Percentiles rank a stretch among this genome's conserved stretches.
Conservation (phyloP, 92 coral and sea anemone species). For the Meandrina meandrites region DNA sequence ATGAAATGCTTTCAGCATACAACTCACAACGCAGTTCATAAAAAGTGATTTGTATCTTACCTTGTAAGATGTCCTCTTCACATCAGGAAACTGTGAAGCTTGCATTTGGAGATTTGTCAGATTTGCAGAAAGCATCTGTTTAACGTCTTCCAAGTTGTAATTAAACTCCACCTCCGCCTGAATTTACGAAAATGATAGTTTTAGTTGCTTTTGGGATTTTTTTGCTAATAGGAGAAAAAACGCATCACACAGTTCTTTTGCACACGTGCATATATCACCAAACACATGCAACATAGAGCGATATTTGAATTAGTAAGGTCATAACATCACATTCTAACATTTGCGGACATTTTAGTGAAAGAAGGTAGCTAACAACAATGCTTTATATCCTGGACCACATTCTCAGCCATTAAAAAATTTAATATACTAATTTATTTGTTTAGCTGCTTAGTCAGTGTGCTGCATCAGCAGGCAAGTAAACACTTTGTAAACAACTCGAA, state of each 20-base stretch:
- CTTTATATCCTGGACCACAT: no score
- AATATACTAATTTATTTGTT: no score
- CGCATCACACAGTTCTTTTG: background rate
- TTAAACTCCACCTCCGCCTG: conserved; percentile 86
- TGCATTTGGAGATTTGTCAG: conserved; percentile 77
- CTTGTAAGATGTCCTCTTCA: conserved; percentile 58
- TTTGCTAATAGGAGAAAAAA: no score
- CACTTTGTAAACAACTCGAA: background rate
- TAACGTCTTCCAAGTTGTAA: conserved; percentile 66
- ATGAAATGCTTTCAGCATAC: background rate
- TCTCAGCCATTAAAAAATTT: no score
- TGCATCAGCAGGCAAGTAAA: background rate
- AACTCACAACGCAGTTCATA: background rate
- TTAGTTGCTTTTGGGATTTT: no score
- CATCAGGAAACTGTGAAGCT: conserved; percentile 84
- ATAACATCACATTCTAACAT: no score
- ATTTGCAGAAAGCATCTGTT: conserved; percentile 67
- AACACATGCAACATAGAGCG: background rate
- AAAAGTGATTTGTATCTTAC: background rate
- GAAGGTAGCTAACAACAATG: no score
- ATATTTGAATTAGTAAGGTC: no score
- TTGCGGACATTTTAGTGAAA: no score
- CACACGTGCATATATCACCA: no score
- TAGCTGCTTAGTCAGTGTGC: background rate
- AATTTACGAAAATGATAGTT: background rate